Evolutionary conservation across 1,140 invertebrate genomes (phyloP).

Genomic region (Hycleus phaleratus): DNA sequence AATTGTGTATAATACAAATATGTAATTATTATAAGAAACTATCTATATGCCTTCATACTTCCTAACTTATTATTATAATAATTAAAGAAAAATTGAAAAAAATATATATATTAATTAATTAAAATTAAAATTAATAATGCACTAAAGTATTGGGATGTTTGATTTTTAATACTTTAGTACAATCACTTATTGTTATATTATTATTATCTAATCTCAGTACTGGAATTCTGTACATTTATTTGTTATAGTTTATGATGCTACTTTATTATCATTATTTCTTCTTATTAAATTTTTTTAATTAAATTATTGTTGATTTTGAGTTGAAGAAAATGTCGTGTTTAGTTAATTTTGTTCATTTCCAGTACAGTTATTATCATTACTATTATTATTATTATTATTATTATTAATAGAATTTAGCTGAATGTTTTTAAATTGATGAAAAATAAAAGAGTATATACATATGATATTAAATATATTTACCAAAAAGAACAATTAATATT

Average conservation of each 20-base stretch:
- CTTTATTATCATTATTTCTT: no score
- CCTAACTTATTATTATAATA: constrained; percentile 39
- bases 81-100: background rate
- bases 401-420: constrained; percentile 33
- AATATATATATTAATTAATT: constrained; percentile 27
- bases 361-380: constrained; percentile 21
- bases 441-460: constrained; percentile 20
- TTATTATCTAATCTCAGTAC: constrained; percentile 23
- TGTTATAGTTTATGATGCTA: no score
- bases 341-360: constrained; percentile 26
- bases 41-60: constrained; percentile 43
- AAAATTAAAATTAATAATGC: constrained; percentile 25
- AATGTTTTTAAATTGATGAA: constrained; percentile 42
- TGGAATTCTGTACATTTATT: constrained; percentile 17
- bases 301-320: no score
- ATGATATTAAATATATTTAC: constrained; percentile 38
- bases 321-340: constrained; percentile 4
- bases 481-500: no score
- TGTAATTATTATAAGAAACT: constrained; percentile 37
- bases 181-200: constrained; percentile 25
- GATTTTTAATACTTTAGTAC: constrained; percentile 43
- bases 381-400: no score
- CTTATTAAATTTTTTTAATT: no score
- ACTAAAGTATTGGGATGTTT: constrained; percentile 43
- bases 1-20: constrained; percentile 28